A percentile compares a stretch with the other conserved stretches of the same genome.
Evolutionary conservation across 2,888 invertebrate genomes (phyloP).

Genomic region (Cybosia mesomella): DNA sequence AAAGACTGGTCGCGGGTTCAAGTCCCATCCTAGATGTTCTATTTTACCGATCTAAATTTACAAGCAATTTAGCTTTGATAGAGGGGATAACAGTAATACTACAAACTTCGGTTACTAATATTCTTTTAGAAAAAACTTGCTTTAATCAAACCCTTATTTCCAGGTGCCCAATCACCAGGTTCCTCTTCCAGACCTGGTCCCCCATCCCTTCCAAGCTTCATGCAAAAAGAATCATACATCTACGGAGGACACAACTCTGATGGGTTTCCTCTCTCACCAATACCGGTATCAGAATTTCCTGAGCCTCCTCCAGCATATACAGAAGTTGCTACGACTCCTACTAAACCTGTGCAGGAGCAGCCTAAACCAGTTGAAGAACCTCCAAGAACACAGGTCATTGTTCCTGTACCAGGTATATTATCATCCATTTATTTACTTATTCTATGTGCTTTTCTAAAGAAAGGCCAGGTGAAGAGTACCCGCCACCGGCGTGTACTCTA

Average conservation of each 20-base stretch:
- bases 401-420: conserved; percentile 30
- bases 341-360: not conserved
- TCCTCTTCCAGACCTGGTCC: conserved; percentile 16
- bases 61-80: no score
- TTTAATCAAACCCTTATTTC: conserved; percentile 11
- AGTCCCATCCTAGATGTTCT: no score
- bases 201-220: conserved; percentile 34
- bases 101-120: no score
- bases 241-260: conserved; percentile 55
- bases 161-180: conserved; percentile 36
- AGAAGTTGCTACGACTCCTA: conserved; percentile 38
- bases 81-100: no score
- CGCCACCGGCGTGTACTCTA: no score
- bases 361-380: conserved; percentile 26
- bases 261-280: conserved; percentile 59
- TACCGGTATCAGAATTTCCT: conserved; percentile 65
- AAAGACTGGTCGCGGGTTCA: no score
- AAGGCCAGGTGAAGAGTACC: no score
- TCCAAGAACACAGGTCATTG: conserved; percentile 68
- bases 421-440: not conserved
- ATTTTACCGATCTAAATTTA: no score
- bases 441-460: no score
- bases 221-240: conserved; percentile 62
- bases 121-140: not conserved
- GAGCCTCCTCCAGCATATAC: conserved; percentile 76